Evolutionary conservation across 2,888 invertebrate genomes (phyloP).

Genomic region (Eulithis testata): DNA sequence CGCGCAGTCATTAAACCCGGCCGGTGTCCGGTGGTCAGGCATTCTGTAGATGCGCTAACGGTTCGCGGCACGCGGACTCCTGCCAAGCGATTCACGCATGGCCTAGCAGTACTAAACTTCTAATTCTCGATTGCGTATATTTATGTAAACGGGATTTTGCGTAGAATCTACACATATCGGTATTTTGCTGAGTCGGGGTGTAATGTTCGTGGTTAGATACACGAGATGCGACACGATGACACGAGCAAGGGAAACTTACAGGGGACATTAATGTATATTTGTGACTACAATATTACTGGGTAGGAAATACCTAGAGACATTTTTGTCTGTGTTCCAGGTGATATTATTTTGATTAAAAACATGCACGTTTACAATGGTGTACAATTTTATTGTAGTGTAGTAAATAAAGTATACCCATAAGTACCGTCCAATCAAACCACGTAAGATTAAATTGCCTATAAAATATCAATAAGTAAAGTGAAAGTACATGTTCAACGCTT

Average conservation of each 20-base stretch:
- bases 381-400: no score
- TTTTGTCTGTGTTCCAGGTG: no score
- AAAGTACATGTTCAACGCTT: conserved; percentile 16
- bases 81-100: conserved; percentile 32
- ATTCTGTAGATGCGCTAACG: conserved; percentile 37
- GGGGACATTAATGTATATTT: no score
- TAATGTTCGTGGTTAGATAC: conserved; percentile 3
- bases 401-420: background rate
- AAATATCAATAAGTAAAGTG: conserved; percentile 16
- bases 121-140: conserved; percentile 37
- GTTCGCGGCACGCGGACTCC: conserved; percentile 28
- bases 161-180: conserved; percentile 11
- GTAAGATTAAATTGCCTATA: conserved; percentile 6
- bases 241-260: background rate
- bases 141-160: conserved; percentile 35
- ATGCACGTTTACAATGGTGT: no score
- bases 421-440: background rate
- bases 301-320: no score
- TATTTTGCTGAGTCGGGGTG: background rate
- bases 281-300: no score
- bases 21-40: conserved; percentile 34
- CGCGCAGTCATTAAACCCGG: conserved; percentile 35
- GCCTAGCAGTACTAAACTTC: conserved; percentile 36
- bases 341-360: no score
- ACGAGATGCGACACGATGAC: background rate